phyloP scores from a whole-genome alignment of 2,888 invertebrate species.

The Drosophila percnosoma region DNA sequence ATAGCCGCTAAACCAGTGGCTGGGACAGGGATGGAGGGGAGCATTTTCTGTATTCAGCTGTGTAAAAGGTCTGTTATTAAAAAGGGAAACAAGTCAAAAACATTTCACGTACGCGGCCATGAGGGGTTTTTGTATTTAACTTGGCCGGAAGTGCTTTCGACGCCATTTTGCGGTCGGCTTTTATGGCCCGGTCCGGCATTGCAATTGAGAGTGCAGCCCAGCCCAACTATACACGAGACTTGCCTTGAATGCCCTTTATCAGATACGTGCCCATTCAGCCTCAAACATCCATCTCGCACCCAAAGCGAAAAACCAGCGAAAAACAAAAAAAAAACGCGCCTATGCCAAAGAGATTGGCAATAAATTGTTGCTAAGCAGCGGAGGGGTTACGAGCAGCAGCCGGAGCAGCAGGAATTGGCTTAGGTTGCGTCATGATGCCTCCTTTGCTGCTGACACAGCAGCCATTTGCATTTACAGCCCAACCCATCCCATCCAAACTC shows the following conservation, averaged over 20 bases:
- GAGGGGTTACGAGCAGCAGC: conserved; percentile 39
- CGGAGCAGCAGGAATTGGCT: conserved; percentile 18
- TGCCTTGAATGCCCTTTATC: conserved; percentile 46
- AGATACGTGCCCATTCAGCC: conserved; percentile 63
- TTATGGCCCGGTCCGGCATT: conserved; percentile 46
- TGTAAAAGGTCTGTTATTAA: conserved; percentile 49
- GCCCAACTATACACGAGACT: conserved; percentile 33
- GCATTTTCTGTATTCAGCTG: conserved; percentile 4
- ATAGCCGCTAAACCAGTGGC: conserved; percentile 65
- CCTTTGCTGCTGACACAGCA: conserved; percentile 45
- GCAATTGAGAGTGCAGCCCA: conserved; percentile 61
- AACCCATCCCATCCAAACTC: neutral
- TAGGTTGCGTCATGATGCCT: conserved; percentile 33
- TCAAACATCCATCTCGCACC: conserved; percentile 47
- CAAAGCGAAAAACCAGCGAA: neutral
- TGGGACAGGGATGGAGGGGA: neutral
- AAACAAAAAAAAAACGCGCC: conserved; percentile 40
- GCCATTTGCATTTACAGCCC: conserved; percentile 67
- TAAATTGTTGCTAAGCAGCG: conserved; percentile 74
- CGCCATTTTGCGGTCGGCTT: conserved; percentile 75
- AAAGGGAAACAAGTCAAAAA: conserved; percentile 58
- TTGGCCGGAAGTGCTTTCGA: conserved; percentile 74
- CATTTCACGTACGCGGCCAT: conserved; percentile 64
- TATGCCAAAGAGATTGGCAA: conserved; percentile 59
- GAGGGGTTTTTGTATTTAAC: conserved; percentile 52